Evolutionary conservation across 2,888 invertebrate genomes (phyloP), one percentile per base, ranked within the genome.

Genomic region (Dendrolimus houi): DNA sequence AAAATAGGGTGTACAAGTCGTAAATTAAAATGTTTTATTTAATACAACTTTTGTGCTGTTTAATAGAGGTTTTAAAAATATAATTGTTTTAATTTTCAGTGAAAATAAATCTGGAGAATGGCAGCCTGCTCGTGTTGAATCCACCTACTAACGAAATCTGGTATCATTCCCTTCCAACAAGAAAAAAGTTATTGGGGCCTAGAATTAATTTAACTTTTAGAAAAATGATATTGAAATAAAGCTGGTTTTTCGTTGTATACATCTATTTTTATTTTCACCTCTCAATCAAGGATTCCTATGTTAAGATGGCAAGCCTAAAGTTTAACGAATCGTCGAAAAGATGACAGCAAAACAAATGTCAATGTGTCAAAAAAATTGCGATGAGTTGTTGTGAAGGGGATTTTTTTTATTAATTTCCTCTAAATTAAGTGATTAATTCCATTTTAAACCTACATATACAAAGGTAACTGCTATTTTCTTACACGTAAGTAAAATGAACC

Each of bases 201-300:
- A 83, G 94, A 75, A 92, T 95, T 54, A 95, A 94, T 80, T 86
- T 95, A 62, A 94, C 94, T 7, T 94, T 94, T 69, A 82, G 94
- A 63, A 92, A 92, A 84, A 85, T 88, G 78, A 65, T 69, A 54
- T 56, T 52, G 56, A 58, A 29, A 14, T 52, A 41, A 13, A 17
- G 56, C 29, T 29, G 8, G 29, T 53, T 55, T 58, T 57, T 54
- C 57, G 56, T 41, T 41, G 0, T 52, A 54, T 8, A 55, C 29
- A 29, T 29, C 6, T 29, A 29, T 29, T 3, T 29, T 29, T 29
- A 29, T 29, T 29, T 6, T 2, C n/a, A 29, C 6, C 6, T 29
- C 6, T 29, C 6, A 29, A 29, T 29, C 3, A 29, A 29, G 6
- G 29, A 29, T 0, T 29, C 6, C 29, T 29, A 6, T 29, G 29